phyloP scores from a whole-genome alignment of 1,140 invertebrate genomes.

The Antheraea mylitta region DNA sequence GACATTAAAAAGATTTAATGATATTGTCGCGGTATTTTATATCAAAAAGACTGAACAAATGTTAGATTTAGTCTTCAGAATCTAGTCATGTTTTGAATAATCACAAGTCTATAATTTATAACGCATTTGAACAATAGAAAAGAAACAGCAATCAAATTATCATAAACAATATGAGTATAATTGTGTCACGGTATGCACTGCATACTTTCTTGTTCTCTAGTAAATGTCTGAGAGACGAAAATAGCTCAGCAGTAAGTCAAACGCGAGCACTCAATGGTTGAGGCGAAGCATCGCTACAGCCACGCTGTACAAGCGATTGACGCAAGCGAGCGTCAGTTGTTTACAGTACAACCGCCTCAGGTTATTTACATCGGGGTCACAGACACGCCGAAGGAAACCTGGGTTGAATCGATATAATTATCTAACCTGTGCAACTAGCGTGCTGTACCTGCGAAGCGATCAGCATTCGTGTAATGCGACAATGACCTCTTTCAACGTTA shows the following conservation, averaged over 20 bases:
- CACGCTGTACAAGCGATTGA: conserved; percentile 51
- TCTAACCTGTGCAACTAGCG: conserved; percentile 53
- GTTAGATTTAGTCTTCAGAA: background rate
- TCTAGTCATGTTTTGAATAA: background rate
- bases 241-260: conserved; percentile 39
- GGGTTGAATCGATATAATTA: conserved; percentile 67
- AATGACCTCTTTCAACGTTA: conserved; percentile 71
- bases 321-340: conserved; percentile 67
- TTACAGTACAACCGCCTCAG: conserved; percentile 68
- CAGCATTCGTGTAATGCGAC: conserved; percentile 47
- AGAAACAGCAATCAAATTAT: too few species aligned
- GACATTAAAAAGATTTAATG: conserved; percentile 1
- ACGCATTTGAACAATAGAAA: background rate
- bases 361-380: conserved; percentile 78
- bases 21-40: background rate
- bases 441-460: conserved; percentile 36
- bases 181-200: conserved; percentile 18
- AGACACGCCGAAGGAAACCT: conserved; percentile 70
- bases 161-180: too few species aligned
- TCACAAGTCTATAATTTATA: background rate
- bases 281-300: conserved; percentile 31
- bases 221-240: conserved; percentile 29
- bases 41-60: background rate
- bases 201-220: conserved; percentile 21
- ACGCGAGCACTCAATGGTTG: conserved; percentile 51